phyloP scores from a whole-genome alignment of 2,888 invertebrate species.

The Chrysolina oricalcia region DNA sequence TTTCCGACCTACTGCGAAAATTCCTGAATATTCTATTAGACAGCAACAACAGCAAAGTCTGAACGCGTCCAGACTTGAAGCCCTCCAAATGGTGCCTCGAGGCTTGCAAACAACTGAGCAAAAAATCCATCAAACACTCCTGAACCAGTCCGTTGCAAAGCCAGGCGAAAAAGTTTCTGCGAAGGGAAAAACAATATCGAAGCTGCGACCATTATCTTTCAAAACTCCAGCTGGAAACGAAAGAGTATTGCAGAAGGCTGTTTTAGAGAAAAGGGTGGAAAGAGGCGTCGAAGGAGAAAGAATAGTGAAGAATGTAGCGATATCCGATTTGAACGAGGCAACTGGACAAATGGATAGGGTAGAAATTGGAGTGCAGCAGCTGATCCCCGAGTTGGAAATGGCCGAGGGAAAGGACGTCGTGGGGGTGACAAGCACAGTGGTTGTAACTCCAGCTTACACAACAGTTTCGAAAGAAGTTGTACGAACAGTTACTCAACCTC shows the following conservation, averaged over 20 bases:
- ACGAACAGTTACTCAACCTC: slow-evolving; percentile 32
- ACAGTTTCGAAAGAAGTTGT: slow-evolving; percentile 39
- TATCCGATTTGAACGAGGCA: slow-evolving; percentile 54
- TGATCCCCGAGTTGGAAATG: slow-evolving; percentile 34
- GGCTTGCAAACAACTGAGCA: slow-evolving; percentile 15
- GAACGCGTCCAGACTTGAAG: not conserved
- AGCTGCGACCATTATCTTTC: slow-evolving; percentile 46
- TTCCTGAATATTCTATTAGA: not conserved
- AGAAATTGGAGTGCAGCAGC: slow-evolving; percentile 33
- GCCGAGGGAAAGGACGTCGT: slow-evolving; percentile 45
- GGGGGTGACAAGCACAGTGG: slow-evolving; percentile 51
- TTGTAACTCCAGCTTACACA: slow-evolving; percentile 48
- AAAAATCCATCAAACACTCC: not conserved
- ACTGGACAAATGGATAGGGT: slow-evolving; percentile 32
- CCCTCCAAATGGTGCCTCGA: slow-evolving; percentile 5
- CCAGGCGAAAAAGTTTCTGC: slow-evolving; percentile 44
- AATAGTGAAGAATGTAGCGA: slow-evolving; percentile 56
- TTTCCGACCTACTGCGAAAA: not conserved
- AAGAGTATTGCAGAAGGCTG: slow-evolving; percentile 59
- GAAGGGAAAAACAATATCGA: slow-evolving; percentile 36
- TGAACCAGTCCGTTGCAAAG: slow-evolving; percentile 40
- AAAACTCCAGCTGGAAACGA: slow-evolving; percentile 60
- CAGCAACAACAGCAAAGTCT: slow-evolving; percentile 1
- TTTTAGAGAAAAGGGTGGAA: slow-evolving; percentile 61
- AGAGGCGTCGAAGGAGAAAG: slow-evolving; percentile 60